Conservation (phyloP, 2,888 invertebrate species). For the Papilio protenor region DNA sequence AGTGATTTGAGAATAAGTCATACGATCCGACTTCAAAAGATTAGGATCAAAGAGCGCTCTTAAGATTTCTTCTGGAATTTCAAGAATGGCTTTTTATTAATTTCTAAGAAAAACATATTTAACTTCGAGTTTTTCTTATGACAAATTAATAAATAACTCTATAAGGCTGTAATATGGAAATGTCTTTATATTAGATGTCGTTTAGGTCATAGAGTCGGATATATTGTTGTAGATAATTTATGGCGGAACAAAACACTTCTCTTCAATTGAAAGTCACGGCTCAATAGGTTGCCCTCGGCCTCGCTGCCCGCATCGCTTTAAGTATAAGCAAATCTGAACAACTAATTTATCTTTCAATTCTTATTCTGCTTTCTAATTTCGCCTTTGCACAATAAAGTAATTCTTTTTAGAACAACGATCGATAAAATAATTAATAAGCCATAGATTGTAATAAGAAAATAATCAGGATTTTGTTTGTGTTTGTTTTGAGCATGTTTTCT, state of each 20-base stretch:
- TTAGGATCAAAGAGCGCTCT: constrained; percentile 19
- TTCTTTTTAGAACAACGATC: neutral
- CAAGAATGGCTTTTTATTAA: neutral
- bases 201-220: constrained; percentile 4
- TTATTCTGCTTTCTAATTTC: neutral
- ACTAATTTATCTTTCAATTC: constrained; percentile 16
- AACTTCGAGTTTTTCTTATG: neutral
- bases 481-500: no score
- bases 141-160: neutral
- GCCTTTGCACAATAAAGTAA: neutral
- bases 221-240: constrained; percentile 46
- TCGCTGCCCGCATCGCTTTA: constrained; percentile 55
- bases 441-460: no score
- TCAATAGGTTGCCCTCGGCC: constrained; percentile 53
- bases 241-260: constrained; percentile 60
- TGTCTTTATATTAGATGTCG: neutral
- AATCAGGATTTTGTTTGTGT: no score
- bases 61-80: constrained; percentile 18
- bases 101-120: neutral
- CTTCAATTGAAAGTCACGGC: constrained; percentile 57
- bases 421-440: no score
- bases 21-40: constrained; percentile 19
- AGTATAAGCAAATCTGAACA: constrained; percentile 33
- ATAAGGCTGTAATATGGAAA: neutral
- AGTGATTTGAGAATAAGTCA: constrained; percentile 21